These are phyloP conservation scores for Drosophila nigrodunni DNA, from an alignment of 1,140 invertebrate species.

Conservation along the genomic window DNA sequence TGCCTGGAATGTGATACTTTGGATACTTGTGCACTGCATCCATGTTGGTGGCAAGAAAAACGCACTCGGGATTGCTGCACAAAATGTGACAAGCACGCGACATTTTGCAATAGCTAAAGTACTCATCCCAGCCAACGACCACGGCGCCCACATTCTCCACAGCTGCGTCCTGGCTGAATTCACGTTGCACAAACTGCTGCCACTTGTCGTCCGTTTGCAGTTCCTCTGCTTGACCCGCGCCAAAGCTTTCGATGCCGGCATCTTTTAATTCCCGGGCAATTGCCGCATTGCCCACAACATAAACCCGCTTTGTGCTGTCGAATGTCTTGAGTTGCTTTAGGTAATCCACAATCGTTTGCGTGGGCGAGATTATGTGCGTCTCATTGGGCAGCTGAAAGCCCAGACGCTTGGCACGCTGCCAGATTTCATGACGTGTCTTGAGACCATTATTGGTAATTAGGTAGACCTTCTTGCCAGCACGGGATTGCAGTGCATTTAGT, in stretches of 20 bases:
- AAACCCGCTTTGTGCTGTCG: constrained; percentile 88
- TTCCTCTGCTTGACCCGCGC: constrained; percentile 86
- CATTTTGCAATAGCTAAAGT: constrained; percentile 96
- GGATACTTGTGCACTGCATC: constrained; percentile 88
- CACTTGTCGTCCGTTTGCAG: constrained; percentile 48
- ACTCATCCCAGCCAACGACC: constrained; percentile 95
- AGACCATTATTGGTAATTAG: constrained; percentile 98
- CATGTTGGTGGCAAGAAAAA: constrained; percentile 96
- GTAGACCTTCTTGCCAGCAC: constrained; percentile 92
- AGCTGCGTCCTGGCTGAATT: constrained; percentile 67
- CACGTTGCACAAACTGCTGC: constrained; percentile 76
- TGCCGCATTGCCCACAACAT: constrained; percentile 92
- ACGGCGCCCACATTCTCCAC: constrained; percentile 94
- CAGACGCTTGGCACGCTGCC: constrained; percentile 90
- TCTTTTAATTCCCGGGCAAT: constrained; percentile 92
- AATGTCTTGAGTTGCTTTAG: constrained; percentile 89
- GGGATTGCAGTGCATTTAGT: constrained; percentile 88
- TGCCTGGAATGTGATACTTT: constrained; percentile 86
- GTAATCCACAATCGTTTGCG: constrained; percentile 93
- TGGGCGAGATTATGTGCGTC: constrained; percentile 93
- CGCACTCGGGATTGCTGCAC: constrained; percentile 85
- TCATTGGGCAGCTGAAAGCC: constrained; percentile 89
- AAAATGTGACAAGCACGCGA: constrained; percentile 95
- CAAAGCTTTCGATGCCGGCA: constrained; percentile 91
- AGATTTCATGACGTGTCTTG: constrained; percentile 92